phyloP scores from a whole-genome alignment of 2,113 vertebrate genomes.

The Phalacrocorax brasilianus region DNA sequence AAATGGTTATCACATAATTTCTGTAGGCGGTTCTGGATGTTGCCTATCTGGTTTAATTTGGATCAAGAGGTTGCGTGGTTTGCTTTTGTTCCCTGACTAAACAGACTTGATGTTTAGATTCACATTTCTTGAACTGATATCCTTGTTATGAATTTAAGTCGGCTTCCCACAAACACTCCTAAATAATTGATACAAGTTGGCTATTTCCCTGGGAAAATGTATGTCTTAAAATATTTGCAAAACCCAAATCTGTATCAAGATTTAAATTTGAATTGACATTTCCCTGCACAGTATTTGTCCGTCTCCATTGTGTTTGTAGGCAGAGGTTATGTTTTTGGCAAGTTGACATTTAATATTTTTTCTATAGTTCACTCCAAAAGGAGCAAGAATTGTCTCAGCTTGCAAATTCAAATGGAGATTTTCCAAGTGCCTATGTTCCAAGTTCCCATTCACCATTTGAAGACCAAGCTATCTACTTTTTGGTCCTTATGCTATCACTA shows the following conservation, averaged over 20 bases:
- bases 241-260: background rate
- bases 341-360: conserved; percentile 32
- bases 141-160: conserved; percentile 14
- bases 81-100: background rate
- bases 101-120: background rate
- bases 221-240: conserved; percentile 32
- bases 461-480: background rate
- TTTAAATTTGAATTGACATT: conserved; percentile 21
- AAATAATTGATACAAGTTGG: conserved; percentile 38
- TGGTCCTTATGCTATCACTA: background rate
- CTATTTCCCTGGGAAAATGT: conserved; percentile 8
- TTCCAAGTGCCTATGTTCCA: background rate
- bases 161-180: background rate
- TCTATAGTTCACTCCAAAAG: background rate
- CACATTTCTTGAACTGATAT: background rate
- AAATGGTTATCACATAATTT: background rate
- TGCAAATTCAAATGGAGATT: conserved; percentile 30
- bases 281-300: background rate
- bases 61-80: background rate
- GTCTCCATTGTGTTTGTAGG: conserved; percentile 5
- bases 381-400: background rate
- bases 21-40: background rate
- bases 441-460: background rate
- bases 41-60: background rate
- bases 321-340: conserved; percentile 40